phyloP scores from a whole-genome alignment of 1,140 invertebrate genomes.

The Pseudomyrmex pallidus region DNA sequence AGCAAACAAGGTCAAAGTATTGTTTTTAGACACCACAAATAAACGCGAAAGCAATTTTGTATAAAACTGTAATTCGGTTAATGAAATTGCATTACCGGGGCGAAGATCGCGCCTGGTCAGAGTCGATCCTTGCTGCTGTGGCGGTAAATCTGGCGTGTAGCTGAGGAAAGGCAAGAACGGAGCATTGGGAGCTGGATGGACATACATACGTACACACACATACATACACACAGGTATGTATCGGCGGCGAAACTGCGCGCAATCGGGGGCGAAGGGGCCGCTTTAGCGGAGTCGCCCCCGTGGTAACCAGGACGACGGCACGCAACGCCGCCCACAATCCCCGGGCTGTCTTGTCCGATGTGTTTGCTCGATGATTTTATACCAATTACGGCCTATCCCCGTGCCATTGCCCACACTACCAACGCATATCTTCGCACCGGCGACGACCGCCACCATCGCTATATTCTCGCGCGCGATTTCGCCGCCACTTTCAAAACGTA shows the following conservation, averaged over 20 bases:
- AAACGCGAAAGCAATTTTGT: background rate
- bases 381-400: slow-evolving; percentile 85
- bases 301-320: slow-evolving; percentile 83
- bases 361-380: slow-evolving; percentile 86
- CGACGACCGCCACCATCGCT: slow-evolving; percentile 33
- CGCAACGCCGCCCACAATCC: slow-evolving; percentile 84
- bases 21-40: background rate
- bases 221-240: slow-evolving; percentile 36
- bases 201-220: slow-evolving; percentile 2
- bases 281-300: slow-evolving; percentile 77
- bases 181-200: background rate
- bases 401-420: slow-evolving; percentile 77
- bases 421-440: slow-evolving; percentile 64
- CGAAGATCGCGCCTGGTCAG: slow-evolving; percentile 4
- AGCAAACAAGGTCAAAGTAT: background rate
- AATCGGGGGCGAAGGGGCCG: slow-evolving; percentile 81
- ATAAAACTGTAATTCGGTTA: background rate
- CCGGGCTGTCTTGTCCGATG: slow-evolving; percentile 83
- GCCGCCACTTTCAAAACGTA: slow-evolving; percentile 58
- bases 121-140: slow-evolving; percentile 20
- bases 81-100: background rate
- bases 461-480: slow-evolving; percentile 48
- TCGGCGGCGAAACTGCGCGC: slow-evolving; percentile 72
- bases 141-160: slow-evolving; percentile 56
- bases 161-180: slow-evolving; percentile 28